Base-by-base conservation (phyloP, 2,113 vertebrate genomes). In the Terrapene triunguis region DNA sequence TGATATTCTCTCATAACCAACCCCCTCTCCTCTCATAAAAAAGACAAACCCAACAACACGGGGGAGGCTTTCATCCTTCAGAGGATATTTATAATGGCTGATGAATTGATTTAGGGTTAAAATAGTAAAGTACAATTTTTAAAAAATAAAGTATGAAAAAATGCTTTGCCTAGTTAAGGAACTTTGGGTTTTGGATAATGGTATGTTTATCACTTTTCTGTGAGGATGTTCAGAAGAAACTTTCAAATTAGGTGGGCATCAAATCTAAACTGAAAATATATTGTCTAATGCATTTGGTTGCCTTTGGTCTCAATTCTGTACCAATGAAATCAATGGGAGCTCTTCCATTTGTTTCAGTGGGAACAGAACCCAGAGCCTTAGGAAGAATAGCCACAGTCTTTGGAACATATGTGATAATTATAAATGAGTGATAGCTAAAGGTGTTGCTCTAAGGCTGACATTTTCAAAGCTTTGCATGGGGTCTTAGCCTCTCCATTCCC, bases 331-430 rank as follows among this genome's bases (percentile, higher is more conserved):
- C 51, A 32, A 29, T 24, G 54, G 22, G 2, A 0, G 6, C 51
- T 89, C 59, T 1, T 32, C 1, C 2, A 12, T 17, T 4, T 14
- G 4, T 24, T 21, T 44, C 0, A 53, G n/a, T 29, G 10, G 5
- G 9, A 88, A 2, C 13, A 72, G 3, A 4, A 16, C 32, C n/a
- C 9, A 3, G n/a, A 79, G 72, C 55, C 74, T 54, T 83, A 35
- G 35, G 35, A 38, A 12, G 6, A 2, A 3, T 48, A 29, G 1
- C 2, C 5, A 3, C 5, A 8, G 5, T 85, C 35, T 85, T 85
- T 29, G 17, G 87, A 87, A 53, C 14, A 35, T 29, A 25, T 35
- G 4, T 13, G 74, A 44, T 4, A 7, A 79, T 48, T 62, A 48
- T 13, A 32, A 65, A 65, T 72, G 62, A 53, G n/a, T 25, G n/a